These are phyloP conservation scores for Esperia sulphurella DNA, from an alignment of 2,888 invertebrate species.

Conservation along the genomic window DNA sequence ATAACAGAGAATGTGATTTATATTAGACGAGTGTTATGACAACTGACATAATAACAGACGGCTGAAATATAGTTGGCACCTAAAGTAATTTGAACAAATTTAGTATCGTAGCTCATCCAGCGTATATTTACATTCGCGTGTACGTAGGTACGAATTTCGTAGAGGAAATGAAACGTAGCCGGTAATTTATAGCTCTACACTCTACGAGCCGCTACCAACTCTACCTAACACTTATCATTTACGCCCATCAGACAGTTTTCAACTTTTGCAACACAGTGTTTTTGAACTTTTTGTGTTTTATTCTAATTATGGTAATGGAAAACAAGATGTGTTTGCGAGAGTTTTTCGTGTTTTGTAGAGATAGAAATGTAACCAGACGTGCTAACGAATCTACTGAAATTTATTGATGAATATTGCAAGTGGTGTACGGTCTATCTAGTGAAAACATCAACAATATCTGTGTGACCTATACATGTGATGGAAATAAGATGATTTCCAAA, in stretches of 20 bases:
- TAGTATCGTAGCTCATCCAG: slow-evolving; percentile 20
- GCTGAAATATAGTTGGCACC: too few relatives aligned
- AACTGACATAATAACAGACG: too few relatives aligned
- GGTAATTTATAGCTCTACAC: slow-evolving; percentile 52
- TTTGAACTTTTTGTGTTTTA: neutral
- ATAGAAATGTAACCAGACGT: too few relatives aligned
- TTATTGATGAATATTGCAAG: too few relatives aligned
- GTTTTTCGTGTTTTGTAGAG: too few relatives aligned
- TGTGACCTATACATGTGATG: too few relatives aligned
- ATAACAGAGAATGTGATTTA: too few relatives aligned
- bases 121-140: slow-evolving; percentile 19
- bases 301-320: slow-evolving; percentile 1
- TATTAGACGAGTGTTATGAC: too few relatives aligned
- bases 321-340: neutral
- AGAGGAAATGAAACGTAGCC: slow-evolving; percentile 72
- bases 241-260: slow-evolving; percentile 37
- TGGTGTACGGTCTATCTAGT: too few relatives aligned
- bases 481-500: too few relatives aligned
- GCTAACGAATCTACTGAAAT: too few relatives aligned
- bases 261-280: neutral
- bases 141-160: slow-evolving; percentile 58
- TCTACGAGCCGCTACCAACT: slow-evolving; percentile 43
- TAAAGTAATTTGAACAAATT: neutral
- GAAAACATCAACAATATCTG: too few relatives aligned
- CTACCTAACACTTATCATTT: slow-evolving; percentile 69